Evolutionary conservation across 2,888 invertebrate genomes (phyloP), one percentile per base, ranked within the genome.

Genomic region (Epistrophe grossulariae): DNA sequence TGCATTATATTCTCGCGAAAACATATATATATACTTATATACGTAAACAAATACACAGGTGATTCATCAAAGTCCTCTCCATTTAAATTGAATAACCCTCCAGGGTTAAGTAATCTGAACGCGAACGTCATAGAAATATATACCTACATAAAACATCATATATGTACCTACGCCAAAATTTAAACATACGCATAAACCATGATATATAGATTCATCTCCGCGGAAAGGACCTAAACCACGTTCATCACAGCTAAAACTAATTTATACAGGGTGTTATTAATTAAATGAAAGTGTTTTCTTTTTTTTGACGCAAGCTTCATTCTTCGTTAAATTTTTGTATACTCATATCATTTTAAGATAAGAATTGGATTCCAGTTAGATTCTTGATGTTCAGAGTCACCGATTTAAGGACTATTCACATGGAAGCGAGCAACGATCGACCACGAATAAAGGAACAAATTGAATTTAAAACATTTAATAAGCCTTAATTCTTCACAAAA

Each of bases 1-100:
- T 55, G 74, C 66, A 40, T 45, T 48, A 48, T 35, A 66, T 48
- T 13, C 64, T 45, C 40, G 15, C 70, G 48, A 40, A 40, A 1
- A 59, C 15, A 28, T 55, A 17, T n/a, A 17, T 5, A 7, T 24
- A 24, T 3, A 24, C n/a, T n/a, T 24, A 19, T 31, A 38, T 17
- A 35, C 4, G 13, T 8, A 40, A 24, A 40, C 13, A 60, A 45
- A 66, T 43, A 71, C 59, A 77, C 71, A 76, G 80, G 76, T 80
- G 71, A 76, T 84, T 80, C 80, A 77, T 84, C 84, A 81, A 81
- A 84, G 77, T 72, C 72, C 72, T 77, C 77, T 77, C 17, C 77
- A 84, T 84, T 73, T 31, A 81, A 60, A 84, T 77, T 81, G 68
- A 77, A 77, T 77, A 76, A 81, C 77, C 72, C 84, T 84, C 72